Base-by-base conservation (phyloP, 2,888 invertebrate species). In the Drosophila diplacantha region DNA sequence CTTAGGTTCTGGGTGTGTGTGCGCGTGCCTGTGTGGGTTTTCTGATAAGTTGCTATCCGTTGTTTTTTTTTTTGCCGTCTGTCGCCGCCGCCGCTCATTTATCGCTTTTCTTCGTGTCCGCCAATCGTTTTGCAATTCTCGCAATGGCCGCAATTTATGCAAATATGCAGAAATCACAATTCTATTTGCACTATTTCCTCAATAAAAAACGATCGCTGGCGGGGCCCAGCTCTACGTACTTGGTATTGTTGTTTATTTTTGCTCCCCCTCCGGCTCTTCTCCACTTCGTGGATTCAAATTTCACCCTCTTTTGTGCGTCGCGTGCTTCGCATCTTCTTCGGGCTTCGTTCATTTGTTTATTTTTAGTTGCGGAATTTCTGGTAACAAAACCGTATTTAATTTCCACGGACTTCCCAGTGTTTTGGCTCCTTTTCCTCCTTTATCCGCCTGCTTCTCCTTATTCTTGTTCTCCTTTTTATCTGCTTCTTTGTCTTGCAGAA, bases 371-470 rank as follows among this genome's bases (percentile, higher is more conserved):
- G 60, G 69, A 78, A 72, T 78, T 78, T 57, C 73, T 75, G 67
- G 71, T 81, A 71, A 74, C 72, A 78, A 78, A 72, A 78, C 55
- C 64, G 72, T 81, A 78, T 78, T 66, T 71, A 68, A 71, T 78
- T 78, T 78, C 78, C 78, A 81, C 57, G 70, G 64, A 63, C 55
- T 53, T 39, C 50, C 58, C 51, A 54, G 34, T 35, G 41, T 18
- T 44, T 8, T 18, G 37, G 41, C 44, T 62, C 35, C 55, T 50
- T 43, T 16, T 18, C 12, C 43, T 9, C 49, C n/a, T n/a, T 26
- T 31, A 26, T 31, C 38, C 47, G 16, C 54, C 41, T 46, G 26
- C 43, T 20, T 53, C 51, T 38, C 16, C n/a, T 31, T 29, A 24
- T 26, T 49, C 37, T 44, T 59, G 18, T 44, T 50, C 43, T 54